Base-by-base conservation (phyloP, 2,888 invertebrate genomes). In the Argyresthia albistria region DNA sequence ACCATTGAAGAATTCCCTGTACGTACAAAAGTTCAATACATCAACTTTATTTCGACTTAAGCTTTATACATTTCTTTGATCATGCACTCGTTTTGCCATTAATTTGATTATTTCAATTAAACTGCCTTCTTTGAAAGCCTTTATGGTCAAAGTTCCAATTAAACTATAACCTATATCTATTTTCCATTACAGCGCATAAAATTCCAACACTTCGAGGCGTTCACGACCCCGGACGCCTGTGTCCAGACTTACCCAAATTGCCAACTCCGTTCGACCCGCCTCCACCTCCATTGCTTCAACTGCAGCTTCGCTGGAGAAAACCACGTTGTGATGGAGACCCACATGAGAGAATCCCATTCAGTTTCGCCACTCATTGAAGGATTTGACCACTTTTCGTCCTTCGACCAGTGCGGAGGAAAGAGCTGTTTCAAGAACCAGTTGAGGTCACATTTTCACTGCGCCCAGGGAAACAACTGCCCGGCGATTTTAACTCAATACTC, bases 281-380 rank as follows among this genome's bases (percentile, higher is more conserved):
- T 92, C 48, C 97, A 97, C 73, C 94, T 93, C 66, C 97, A 97
- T 72, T 97, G 97, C 80, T 93, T 92, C 46, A 93, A 95, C 61
- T 97, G 97, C 70, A 93, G 95, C 67, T 96, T 94, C 65, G 92
- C 94, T 9, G 93, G 95, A 0, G 94, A 95, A 69, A 90, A 92
- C 49, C 92, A 94, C 54, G 92, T 93, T 57, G 91, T 93, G 42
- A 90, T 97, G 62, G 90, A 94, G 55, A 91, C 93, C 62, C 97
- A 97, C 69, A 92, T 95, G 75, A 91, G 94, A 65, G 96, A 96
- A 73, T 95, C 94, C 64, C 97, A 97, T 74, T 93, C 93, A 58
- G 91, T 94, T 61, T 90, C 93, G 46, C 94, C 93, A 61, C 93
- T 97, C 52, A 80, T 95, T 42, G 94, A 96, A 50, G 95, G 95